These are phyloP conservation scores for Rhogogaster chlorosoma DNA, from an alignment of 2,888 invertebrate species.

Conservation along the genomic window DNA sequence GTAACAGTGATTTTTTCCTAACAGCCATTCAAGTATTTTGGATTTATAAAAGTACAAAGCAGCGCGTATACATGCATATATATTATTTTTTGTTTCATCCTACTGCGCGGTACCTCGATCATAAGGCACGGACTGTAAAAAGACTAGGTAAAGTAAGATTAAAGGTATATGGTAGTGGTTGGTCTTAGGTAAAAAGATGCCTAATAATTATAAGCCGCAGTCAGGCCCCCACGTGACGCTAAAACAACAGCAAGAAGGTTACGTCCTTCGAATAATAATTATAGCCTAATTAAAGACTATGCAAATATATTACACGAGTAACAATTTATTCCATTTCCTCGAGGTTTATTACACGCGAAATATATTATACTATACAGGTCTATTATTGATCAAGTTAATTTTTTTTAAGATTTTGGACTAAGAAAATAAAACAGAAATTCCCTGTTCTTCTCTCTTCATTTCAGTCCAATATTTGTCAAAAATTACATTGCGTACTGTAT, in stretches of 20 bases:
- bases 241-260: neutral
- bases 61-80: neutral
- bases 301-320: slow-evolving; percentile 6
- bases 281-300: slow-evolving; percentile 19
- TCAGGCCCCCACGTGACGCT: neutral
- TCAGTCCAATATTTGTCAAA: neutral
- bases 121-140: neutral
- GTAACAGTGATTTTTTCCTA: too few species aligned
- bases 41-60: too few species aligned
- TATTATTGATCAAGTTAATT: neutral
- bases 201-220: neutral
- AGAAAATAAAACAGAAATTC: neutral
- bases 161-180: neutral
- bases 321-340: neutral
- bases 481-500: neutral
- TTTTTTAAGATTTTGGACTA: neutral
- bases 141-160: neutral
- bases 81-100: neutral
- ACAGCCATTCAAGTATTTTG: too few species aligned
- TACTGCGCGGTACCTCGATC: neutral
- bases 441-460: neutral
- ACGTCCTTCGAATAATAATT: slow-evolving; percentile 19
- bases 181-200: neutral
- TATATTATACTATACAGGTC: neutral
- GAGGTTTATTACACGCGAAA: neutral